Evolutionary conservation across 2,113 vertebrate genomes (phyloP).

Genomic region (Gracilinanus agilis): DNA sequence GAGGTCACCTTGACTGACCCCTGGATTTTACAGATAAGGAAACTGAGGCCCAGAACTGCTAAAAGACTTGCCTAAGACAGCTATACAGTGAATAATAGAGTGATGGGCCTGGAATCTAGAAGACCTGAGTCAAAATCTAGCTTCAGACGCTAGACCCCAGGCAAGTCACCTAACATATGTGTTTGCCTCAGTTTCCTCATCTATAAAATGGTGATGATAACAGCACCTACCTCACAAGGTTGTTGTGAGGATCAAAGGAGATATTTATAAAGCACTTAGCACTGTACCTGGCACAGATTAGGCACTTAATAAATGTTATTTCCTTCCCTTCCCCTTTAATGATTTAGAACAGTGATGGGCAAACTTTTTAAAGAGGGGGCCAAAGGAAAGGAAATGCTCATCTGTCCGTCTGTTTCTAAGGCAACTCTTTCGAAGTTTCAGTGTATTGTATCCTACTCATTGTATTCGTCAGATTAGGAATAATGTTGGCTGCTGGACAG

Average conservation of each 20-base stretch:
- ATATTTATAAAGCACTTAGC: background rate
- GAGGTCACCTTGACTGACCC: background rate
- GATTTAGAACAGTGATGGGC: no score
- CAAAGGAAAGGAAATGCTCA: no score
- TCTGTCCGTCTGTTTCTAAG: no score
- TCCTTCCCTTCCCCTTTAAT: background rate
- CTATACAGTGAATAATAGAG: background rate
- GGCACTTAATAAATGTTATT: background rate
- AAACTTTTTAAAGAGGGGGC: no score
- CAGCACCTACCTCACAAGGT: background rate
- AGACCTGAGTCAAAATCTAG: background rate
- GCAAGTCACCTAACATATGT: background rate
- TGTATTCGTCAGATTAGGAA: no score
- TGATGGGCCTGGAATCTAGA: background rate
- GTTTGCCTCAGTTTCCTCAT: background rate
- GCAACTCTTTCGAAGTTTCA: no score
- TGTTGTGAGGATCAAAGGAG: background rate
- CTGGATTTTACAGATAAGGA: background rate
- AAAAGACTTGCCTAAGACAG: background rate
- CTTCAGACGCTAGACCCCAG: background rate
- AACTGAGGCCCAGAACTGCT: background rate
- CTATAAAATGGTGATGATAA: background rate
- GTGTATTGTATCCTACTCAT: no score
- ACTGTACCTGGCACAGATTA: background rate
- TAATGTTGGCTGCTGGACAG: no score